Base-by-base conservation (phyloP, 2,888 invertebrate genomes). In the Villa cingulata region DNA sequence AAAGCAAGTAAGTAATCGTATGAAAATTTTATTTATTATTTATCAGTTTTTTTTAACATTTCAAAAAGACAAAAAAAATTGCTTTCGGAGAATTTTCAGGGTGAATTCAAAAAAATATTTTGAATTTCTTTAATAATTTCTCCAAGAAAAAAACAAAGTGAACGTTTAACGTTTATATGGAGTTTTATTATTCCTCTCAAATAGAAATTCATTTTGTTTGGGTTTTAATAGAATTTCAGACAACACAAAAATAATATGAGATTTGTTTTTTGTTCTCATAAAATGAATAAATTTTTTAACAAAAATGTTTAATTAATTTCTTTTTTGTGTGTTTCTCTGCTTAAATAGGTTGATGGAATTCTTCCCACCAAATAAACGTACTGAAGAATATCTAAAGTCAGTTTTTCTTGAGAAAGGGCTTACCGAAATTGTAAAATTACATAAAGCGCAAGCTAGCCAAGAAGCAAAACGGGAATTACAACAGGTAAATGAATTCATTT, bases 331-430 rank as follows among this genome's bases (percentile, higher is more conserved):
- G 38, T 37, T 48, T 19, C 52, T 41, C 38, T 20, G 40, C 41
- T 19, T 47, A 57, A 54, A 32, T 59, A 88, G 88, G 66, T 71
- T 91, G 65, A 80, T 88, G 81, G 92, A 94, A 71, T 90, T 94
- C 73, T 84, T 95, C 66, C 95, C 95, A 54, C 78, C 86, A 62
- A 94, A 91, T 72, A 94, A 92, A 64, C 83, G 94, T 65, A 88
- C 86, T 62, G 88, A 88, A 70, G 89, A 88, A 60, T 82, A 85
- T 68, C 84, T 94, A 69, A 80, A 83, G 59, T 72, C 81, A 57
- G 77, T 81, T 59, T 90, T 90, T 72, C 80, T 80, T 57, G 80
- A 84, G 49, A 83, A 83, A 59, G 88, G 85, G 23, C 76, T 91
- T 55, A 79, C 78, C 45, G 85, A 86, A 68, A 79, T 91, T 60